These are phyloP conservation scores for Odontocerum albicorne DNA, from an alignment of 2,888 invertebrate species.

Conservation along the genomic window DNA sequence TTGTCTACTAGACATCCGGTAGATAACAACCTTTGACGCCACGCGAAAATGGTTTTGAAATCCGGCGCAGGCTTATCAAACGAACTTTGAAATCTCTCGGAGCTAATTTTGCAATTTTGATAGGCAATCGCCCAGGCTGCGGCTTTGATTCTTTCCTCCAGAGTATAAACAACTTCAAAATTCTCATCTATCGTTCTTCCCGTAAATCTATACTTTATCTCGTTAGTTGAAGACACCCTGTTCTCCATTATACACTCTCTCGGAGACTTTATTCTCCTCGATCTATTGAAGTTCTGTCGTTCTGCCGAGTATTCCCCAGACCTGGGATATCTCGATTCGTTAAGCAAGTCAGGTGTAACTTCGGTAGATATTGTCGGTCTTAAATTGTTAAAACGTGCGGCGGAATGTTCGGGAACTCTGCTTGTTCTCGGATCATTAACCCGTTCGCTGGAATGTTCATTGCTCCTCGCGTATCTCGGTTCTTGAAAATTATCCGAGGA, in stretches of 20 bases:
- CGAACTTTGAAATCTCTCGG: slow-evolving; percentile 48
- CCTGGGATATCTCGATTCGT: background rate
- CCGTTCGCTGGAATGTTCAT: background rate
- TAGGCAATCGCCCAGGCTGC: slow-evolving; percentile 53
- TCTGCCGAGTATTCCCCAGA: background rate
- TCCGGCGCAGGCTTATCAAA: slow-evolving; percentile 55
- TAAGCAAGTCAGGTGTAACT: background rate
- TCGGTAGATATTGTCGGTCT: too few species aligned
- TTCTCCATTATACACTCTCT: slow-evolving; percentile 49
- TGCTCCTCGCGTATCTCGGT: slow-evolving; percentile 1
- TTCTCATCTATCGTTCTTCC: slow-evolving; percentile 45
- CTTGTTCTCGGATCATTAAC: too few species aligned
- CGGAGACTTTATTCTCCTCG: background rate
- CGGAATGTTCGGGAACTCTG: too few species aligned
- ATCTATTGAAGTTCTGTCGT: background rate
- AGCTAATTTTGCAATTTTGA: slow-evolving; percentile 52
- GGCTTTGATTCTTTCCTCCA: slow-evolving; percentile 50
- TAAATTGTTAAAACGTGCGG: too few species aligned
- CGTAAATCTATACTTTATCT: slow-evolving; percentile 47
- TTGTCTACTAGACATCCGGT: slow-evolving; percentile 53
- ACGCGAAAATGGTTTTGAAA: slow-evolving; percentile 53
- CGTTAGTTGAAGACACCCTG: slow-evolving; percentile 51
- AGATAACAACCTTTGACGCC: slow-evolving; percentile 48
- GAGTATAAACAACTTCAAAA: slow-evolving; percentile 48
- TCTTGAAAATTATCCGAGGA: background rate